Base-by-base conservation (phyloP, 2,113 vertebrate species). In the Trochalopteron elliotii region DNA sequence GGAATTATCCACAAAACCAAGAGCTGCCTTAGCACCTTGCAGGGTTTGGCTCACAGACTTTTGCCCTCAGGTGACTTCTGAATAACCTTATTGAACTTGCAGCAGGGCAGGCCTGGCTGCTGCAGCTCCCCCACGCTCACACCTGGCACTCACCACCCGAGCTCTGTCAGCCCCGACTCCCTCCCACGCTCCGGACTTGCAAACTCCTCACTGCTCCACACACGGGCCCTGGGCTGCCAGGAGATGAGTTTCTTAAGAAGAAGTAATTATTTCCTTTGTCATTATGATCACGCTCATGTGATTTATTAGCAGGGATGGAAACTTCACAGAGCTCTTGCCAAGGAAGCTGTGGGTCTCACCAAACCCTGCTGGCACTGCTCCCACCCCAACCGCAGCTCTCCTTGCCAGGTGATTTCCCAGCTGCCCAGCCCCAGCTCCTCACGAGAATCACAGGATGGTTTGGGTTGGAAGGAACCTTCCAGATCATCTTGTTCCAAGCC, bases 191-290 rank as follows among this genome's bases (percentile, higher is more conserved):
- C 71, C 3, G 11, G 80, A 69, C 35, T 10, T 50, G 47, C 71
- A 35, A 57, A 67, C 67, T 74, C 83, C 59, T 83, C 59, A 1
- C 70, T 24, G 65, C 87, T 89, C 87, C 23, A 15, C 42, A 35
- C 49, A 33, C 19, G 4, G 68, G 33, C 68, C 65, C 67, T 4
- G 16, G 11, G 55, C 8, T 37, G 83, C 0, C 0, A 83, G 12
- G 68, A 79, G 59, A 68, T 6, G 35, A 33, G 53, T 53, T 92
- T 92, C 95, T 88, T 16, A 33, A 91, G 63, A 90, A 85, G 35
- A 77, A 82, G 89, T 89, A 71, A 85, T 83, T 77, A 45, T 90
- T 97, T 94, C 88, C 88, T 95, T 92, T 92, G 90, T 45, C 75
- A 65, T 95, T 68, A 53, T 57, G 56, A 79, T 91, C 57, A 9